These are phyloP conservation scores for Drosophila nigrodunni DNA, from an alignment of 1,140 invertebrate species.

Conservation along the genomic window DNA sequence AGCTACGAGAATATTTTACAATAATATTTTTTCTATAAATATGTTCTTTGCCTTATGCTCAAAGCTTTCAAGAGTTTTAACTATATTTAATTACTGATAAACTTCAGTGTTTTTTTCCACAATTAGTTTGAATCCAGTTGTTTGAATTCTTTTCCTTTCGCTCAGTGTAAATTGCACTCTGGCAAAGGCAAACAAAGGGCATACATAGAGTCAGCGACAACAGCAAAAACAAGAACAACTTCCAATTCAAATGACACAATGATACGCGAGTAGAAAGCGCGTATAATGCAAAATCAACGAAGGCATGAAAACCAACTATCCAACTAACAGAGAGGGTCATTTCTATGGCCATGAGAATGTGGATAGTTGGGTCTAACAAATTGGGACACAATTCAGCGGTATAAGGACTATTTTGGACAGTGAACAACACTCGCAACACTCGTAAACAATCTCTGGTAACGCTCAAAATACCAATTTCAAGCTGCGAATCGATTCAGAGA, in stretches of 20 bases:
- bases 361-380: constrained; percentile 40
- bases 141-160: neutral
- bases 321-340: constrained; percentile 2
- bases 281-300: constrained; percentile 46
- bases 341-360: neutral
- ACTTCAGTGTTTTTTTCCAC: too few relatives aligned
- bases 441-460: neutral
- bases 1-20: neutral
- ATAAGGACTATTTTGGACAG: constrained; percentile 1
- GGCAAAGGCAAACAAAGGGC: constrained; percentile 18
- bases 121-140: too few relatives aligned
- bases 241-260: constrained; percentile 43
- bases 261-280: constrained; percentile 13
- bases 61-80: too few relatives aligned
- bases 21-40: too few relatives aligned
- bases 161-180: constrained; percentile 10
- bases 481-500: constrained; percentile 41
- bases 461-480: constrained; percentile 47
- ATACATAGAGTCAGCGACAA: constrained; percentile 3
- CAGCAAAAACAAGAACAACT: constrained; percentile 7
- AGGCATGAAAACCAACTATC: constrained; percentile 35
- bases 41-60: too few relatives aligned
- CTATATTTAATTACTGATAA: too few relatives aligned
- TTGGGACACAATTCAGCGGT: constrained; percentile 42
- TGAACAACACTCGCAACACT: neutral